Evolutionary conservation across 2,888 invertebrate genomes (phyloP).

Genomic region (Sinopyrophorus schimmeli): DNA sequence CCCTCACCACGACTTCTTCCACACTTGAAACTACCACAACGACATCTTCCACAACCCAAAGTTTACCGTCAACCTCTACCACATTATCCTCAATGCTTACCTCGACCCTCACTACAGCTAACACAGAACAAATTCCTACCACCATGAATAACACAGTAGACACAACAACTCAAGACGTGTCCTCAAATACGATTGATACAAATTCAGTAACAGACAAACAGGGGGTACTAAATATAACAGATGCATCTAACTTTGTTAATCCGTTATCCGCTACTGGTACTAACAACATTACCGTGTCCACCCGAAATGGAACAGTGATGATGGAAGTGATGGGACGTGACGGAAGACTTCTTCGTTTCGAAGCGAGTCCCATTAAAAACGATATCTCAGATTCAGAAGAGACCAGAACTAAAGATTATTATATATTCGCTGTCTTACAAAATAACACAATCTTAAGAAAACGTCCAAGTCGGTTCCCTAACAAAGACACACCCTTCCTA

Average conservation of each 20-base stretch:
- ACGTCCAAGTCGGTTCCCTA: conserved; percentile 68
- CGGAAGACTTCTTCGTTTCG: conserved; percentile 43
- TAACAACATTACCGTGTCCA: conserved; percentile 12
- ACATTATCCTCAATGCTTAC: no score
- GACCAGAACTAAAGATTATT: conserved; percentile 67
- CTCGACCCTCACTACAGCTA: no score
- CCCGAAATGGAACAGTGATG: not conserved
- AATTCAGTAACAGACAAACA: conserved; percentile 22
- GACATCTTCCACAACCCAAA: no score
- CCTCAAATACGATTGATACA: conserved; percentile 38
- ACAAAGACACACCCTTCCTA: conserved; percentile 72
- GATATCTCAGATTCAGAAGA: conserved; percentile 18
- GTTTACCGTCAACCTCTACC: no score
- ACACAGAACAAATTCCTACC: no score
- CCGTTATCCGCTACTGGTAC: conserved; percentile 20
- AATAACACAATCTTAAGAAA: conserved; percentile 80
- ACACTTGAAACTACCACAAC: conserved; percentile 28
- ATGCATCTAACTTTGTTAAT: conserved; percentile 21
- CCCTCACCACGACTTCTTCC: conserved; percentile 15
- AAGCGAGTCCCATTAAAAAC: conserved; percentile 31
- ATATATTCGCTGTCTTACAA: conserved; percentile 75
- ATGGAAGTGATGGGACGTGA: conserved; percentile 32
- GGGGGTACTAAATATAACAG: conserved; percentile 22
- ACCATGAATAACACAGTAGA: conserved; percentile 14
- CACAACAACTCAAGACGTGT: conserved; percentile 30